These are phyloP conservation scores for Gorsachius magnificus DNA, from an alignment of 2,797 vertebrate genomes.

Conservation along the genomic window DNA sequence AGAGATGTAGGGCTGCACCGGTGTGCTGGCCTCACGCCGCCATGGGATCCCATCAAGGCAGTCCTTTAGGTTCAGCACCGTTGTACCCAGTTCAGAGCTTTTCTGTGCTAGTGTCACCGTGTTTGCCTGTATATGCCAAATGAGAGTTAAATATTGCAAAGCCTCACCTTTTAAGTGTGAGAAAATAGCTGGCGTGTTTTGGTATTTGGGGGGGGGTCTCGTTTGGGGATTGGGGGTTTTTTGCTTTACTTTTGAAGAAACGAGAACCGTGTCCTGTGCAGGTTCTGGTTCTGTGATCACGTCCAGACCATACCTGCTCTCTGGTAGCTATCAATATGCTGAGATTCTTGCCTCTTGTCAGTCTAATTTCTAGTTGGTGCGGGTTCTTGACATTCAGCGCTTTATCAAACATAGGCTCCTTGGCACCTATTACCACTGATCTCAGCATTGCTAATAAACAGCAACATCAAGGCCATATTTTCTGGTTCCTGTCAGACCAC, in stretches of 20 bases:
- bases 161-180: not conserved
- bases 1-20: accelerated
- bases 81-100: not conserved
- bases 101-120: not conserved
- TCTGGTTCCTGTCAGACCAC: slow-evolving; percentile 82
- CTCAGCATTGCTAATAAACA: slow-evolving; percentile 85
- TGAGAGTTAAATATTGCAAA: not conserved
- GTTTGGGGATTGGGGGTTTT: not conserved
- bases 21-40: not conserved
- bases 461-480: slow-evolving; percentile 81
- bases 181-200: not conserved
- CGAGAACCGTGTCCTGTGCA: accelerated
- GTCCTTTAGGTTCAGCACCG: not conserved
- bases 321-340: not conserved
- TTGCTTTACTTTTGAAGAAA: not conserved
- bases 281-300: not conserved
- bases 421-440: slow-evolving; percentile 81
- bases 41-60: not conserved
- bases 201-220: not conserved
- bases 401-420: slow-evolving; percentile 85
- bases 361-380: slow-evolving; percentile 75
- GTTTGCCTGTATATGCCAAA: not conserved
- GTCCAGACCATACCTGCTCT: not conserved
- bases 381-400: slow-evolving; percentile 74
- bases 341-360: slow-evolving; percentile 61